Evolutionary conservation across 2,113 vertebrate genomes (phyloP).

Genomic region (Globicephala melas): DNA sequence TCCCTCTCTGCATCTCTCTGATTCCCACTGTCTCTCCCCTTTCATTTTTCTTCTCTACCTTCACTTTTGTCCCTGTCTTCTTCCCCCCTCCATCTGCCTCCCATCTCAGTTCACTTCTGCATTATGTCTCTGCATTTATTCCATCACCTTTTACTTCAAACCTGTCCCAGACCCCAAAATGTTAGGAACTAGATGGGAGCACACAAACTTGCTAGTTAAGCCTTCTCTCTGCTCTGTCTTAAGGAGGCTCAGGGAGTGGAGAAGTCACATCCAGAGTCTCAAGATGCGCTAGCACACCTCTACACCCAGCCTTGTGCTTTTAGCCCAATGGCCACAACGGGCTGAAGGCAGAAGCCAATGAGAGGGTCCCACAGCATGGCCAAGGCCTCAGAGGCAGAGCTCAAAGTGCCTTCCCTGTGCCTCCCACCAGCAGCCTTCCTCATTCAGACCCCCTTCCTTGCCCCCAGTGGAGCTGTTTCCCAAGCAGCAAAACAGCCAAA

Average conservation of each 20-base stretch:
- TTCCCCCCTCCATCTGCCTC: background rate
- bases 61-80: background rate
- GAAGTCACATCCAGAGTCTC: background rate
- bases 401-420: too few relatives aligned
- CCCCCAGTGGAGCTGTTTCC: background rate
- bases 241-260: background rate
- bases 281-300: background rate
- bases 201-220: background rate
- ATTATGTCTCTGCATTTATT: background rate
- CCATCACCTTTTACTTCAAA: background rate
- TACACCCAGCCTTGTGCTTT: too few relatives aligned
- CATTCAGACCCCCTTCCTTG: background rate
- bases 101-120: background rate
- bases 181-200: background rate
- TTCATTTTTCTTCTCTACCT: background rate
- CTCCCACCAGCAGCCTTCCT: background rate
- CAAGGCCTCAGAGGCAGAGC: background rate
- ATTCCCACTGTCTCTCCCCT: background rate
- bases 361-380: background rate
- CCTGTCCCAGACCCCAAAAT: background rate
- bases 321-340: background rate
- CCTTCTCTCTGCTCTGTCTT: background rate
- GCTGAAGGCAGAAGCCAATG: background rate
- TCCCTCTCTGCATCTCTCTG: background rate
- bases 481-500: background rate